A percentile compares a stretch with the other conserved stretches of the same genome.
Conservation (phyloP, 2,113 vertebrate species). For the Cavia aperea region DNA sequence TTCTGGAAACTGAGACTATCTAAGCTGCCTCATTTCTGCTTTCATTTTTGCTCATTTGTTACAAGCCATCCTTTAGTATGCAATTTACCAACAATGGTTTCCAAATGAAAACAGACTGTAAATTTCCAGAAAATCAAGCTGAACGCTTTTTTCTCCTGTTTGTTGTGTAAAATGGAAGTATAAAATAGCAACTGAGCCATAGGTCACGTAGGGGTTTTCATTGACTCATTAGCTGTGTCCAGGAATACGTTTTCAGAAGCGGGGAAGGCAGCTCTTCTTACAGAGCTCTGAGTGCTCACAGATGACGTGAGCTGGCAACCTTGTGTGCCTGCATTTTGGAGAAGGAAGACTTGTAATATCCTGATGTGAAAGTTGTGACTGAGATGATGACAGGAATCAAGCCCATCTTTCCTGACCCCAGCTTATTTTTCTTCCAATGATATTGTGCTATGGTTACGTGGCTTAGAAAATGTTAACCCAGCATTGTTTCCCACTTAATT, state of each 20-base stretch:
- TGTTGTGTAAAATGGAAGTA: slow-evolving; percentile 7
- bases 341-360: background rate
- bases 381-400: background rate
- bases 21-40: slow-evolving; percentile 28
- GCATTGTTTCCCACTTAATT: background rate
- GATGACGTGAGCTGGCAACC: background rate
- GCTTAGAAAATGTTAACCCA: background rate
- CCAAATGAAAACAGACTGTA: slow-evolving; percentile 15
- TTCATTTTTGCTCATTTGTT: slow-evolving; percentile 10
- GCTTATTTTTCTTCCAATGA: background rate
- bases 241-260: slow-evolving; percentile 6
- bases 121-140: slow-evolving; percentile 29
- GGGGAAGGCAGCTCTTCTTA: background rate
- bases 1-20: background rate
- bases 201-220: slow-evolving; percentile 32
- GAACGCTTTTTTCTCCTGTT: background rate
- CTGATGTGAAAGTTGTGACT: background rate
- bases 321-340: background rate
- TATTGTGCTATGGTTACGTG: background rate
- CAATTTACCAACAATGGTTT: background rate
- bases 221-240: slow-evolving; percentile 33
- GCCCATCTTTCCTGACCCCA: background rate
- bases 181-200: slow-evolving; percentile 12
- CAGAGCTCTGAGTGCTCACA: background rate
- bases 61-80: background rate